These are phyloP conservation scores for Heteronetta atricapilla DNA, from an alignment of 2,113 vertebrate species.

Conservation along the genomic window DNA sequence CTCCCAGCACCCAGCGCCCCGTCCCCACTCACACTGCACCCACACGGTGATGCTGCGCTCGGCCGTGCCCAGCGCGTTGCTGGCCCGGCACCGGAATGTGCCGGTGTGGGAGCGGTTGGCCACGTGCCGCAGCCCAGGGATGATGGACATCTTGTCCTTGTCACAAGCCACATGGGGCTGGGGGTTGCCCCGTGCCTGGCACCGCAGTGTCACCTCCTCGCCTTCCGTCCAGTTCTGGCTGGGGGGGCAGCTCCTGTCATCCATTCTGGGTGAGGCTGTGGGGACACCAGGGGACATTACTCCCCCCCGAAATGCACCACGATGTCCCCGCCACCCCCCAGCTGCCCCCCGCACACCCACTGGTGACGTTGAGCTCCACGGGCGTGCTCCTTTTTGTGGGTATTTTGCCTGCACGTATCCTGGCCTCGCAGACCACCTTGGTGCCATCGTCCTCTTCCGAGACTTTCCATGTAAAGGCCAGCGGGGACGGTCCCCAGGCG, in stretches of 20 bases:
- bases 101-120: conserved; percentile 18
- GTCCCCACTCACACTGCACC: conserved; percentile 63
- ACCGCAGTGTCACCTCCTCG: conserved; percentile 31
- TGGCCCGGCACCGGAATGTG: conserved; percentile 52
- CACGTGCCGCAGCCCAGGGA: neutral
- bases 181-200: conserved; percentile 30
- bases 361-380: neutral
- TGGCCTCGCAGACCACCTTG: neutral
- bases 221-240: conserved; percentile 69
- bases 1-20: neutral
- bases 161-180: neutral
- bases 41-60: conserved; percentile 20
- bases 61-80: conserved; percentile 40
- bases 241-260: conserved; percentile 38
- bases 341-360: conserved; percentile 21
- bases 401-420: neutral
- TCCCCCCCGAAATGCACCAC: neutral
- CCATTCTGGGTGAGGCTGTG: conserved; percentile 45
- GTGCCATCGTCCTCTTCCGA: rapidly evolving
- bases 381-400: neutral
- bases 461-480: rapidly evolving
- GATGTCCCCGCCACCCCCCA: rapidly evolving
- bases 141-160: neutral
- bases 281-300: neutral
- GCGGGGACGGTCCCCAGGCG: rapidly evolving